phyloP scores from a whole-genome alignment of 2,797 vertebrate species.

The Danionella dracula region DNA sequence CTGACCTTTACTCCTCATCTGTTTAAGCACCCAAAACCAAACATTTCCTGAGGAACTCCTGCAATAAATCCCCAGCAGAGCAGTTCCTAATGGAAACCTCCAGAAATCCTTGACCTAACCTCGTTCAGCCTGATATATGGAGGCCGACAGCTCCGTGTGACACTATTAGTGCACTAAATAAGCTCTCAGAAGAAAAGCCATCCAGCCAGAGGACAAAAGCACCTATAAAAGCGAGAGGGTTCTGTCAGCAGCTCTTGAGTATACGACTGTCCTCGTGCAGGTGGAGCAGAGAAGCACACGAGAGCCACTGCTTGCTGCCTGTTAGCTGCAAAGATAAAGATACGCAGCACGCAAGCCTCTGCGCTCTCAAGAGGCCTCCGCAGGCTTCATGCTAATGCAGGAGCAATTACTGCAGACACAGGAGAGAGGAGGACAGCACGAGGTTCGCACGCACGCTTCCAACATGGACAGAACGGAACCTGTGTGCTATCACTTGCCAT shows the following conservation, averaged over 20 bases:
- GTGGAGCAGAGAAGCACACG: not conserved
- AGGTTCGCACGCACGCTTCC: not conserved
- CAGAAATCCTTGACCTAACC: not conserved
- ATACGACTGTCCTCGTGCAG: not conserved
- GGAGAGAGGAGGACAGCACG: not conserved
- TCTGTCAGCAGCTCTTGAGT: not conserved
- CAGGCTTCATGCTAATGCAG: constrained; percentile 3
- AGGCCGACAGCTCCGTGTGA: constrained; percentile 32
- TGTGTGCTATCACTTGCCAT: too few relatives aligned
- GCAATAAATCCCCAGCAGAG: not conserved
- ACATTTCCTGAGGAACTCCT: too few relatives aligned
- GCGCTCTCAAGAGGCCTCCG: not conserved
- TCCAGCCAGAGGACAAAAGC: constrained; percentile 35
- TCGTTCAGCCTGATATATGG: constrained; percentile 40
- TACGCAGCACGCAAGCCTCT: not conserved
- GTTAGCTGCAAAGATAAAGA: not conserved
- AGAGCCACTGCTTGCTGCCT: not conserved
- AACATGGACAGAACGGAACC: too few relatives aligned
- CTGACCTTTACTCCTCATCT: too few relatives aligned
- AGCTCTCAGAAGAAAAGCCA: constrained; percentile 46
- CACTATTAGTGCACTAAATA: constrained; percentile 50
- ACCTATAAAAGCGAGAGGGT: not conserved
- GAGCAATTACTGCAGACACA: not conserved
- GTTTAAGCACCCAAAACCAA: too few relatives aligned
- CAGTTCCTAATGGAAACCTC: not conserved